Evolutionary conservation across 2,113 vertebrate species (phyloP), one percentile per base, ranked within the genome.

Genomic region (Australoheros scitulus): DNA sequence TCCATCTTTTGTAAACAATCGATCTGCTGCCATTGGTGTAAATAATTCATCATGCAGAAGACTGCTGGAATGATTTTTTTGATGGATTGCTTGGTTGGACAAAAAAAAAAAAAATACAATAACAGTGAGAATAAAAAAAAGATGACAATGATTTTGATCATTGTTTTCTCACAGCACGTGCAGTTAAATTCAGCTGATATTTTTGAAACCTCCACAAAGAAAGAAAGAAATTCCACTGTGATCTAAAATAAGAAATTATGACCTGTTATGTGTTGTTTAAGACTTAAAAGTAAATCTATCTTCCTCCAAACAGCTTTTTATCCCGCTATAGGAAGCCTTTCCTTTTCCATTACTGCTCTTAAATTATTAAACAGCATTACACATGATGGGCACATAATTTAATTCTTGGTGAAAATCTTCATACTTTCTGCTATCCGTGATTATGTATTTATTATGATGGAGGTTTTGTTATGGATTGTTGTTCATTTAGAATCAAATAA

Each of bases 311-410:
- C 61, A 64, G 87, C 86, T 84, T 81, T 41, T 77, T 84, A 77
- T 68, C 32, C 17, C 82, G 57, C 68, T 58, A 22, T 26, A 59
- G 29, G 56, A 78, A 84, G 26, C 6, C 43, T 77, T 84, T 47
- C 36, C 11, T 47, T 77, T 76, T 85, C 76, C 89, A 84, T 83
- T 88, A 85, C 56, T 56, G 26, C 32, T 36, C 64, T 15, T 88
- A 47, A 82, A 93, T 89, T 61, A 90, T 87, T 85, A 63, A 89
- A 80, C 38, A 77, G 38, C 72, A 87, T 82, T 80, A 70, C 63
- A 87, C 59, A 78, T 87, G 76, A 92, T 50, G 38, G 80, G 87
- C 76, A 89, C 26, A 80, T 88, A 4, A 91, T 89, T 87, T 81
- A 0, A 85, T 74, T 84, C 20, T 60, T 52, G 22, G 81, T 77